These are phyloP conservation scores for Torymus tubicola DNA, from an alignment of 2,888 invertebrate genomes.

Conservation along the genomic window DNA sequence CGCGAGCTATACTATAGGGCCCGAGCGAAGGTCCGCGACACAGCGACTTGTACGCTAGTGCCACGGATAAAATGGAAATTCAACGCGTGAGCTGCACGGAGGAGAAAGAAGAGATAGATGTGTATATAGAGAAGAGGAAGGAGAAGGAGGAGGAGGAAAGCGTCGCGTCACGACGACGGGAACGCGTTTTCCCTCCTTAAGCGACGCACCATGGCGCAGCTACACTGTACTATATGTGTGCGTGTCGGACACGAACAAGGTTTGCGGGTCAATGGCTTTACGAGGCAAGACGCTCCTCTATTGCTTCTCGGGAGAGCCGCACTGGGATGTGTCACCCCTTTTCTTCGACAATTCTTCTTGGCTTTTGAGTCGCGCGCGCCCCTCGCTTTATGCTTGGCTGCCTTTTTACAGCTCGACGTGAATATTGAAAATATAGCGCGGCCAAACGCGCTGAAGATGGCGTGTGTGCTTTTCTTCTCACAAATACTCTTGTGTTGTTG, in stretches of 20 bases:
- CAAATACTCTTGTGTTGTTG: too few species aligned
- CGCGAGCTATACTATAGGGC: conserved; percentile 1
- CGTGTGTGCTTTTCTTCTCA: too few species aligned
- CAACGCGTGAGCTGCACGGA: background rate
- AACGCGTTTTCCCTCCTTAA: conserved; percentile 32
- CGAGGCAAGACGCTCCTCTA: conserved; percentile 16
- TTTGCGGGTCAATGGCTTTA: conserved; percentile 42
- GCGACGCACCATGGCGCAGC: conserved; percentile 3
- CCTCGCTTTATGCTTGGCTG: too few species aligned
- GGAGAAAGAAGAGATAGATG: background rate
- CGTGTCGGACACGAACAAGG: conserved; percentile 30
- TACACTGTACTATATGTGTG: too few species aligned
- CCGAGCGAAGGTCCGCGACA: background rate
- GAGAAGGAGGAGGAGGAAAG: background rate
- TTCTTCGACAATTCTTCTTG: background rate
- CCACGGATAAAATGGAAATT: conserved; percentile 27
- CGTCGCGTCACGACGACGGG: background rate
- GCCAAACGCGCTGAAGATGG: too few species aligned
- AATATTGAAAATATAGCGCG: too few species aligned
- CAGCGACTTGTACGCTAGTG: too few species aligned
- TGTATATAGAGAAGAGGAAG: background rate
- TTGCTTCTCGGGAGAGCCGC: background rate
- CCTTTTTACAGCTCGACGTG: too few species aligned
- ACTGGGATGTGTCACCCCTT: conserved; percentile 26
- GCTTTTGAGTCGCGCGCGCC: too few species aligned